phyloP scores from a whole-genome alignment of 2,113 vertebrate genomes.

The Rattus norvegicus region DNA sequence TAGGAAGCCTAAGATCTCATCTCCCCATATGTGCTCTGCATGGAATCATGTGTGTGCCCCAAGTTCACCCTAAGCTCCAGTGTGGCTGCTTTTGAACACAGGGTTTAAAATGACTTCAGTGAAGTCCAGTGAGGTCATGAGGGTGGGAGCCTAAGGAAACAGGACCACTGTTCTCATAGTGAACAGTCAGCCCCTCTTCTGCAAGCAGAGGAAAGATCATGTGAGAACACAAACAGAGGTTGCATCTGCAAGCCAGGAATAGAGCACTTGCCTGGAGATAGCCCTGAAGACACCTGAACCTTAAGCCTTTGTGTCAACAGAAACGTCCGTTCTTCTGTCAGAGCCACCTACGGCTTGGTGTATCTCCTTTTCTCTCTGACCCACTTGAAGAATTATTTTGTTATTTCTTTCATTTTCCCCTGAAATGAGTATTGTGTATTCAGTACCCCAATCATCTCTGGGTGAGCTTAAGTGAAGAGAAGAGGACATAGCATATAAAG shows the following conservation, averaged over 20 bases:
- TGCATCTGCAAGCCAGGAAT: background rate
- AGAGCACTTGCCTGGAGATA: background rate
- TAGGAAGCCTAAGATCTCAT: background rate
- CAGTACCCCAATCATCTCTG: background rate
- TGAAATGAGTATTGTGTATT: constrained; percentile 35
- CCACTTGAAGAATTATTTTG: background rate
- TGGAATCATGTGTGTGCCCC: background rate
- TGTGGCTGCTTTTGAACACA: background rate
- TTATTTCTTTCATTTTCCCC: constrained; percentile 42
- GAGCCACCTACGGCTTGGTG: background rate
- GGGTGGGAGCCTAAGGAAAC: too few species aligned
- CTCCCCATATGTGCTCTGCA: accelerated
- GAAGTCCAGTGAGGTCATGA: background rate
- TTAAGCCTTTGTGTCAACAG: too few species aligned
- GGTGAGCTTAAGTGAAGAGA: background rate
- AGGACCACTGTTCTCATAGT: background rate
- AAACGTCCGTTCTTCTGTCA: background rate
- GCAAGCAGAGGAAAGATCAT: background rate
- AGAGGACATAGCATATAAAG: background rate
- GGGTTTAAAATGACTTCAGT: background rate
- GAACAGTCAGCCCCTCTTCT: background rate
- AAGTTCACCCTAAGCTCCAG: background rate
- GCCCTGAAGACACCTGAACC: background rate
- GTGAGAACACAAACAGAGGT: too few species aligned
- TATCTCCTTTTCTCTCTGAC: background rate